Evolutionary conservation across 2,888 invertebrate species (phyloP).

Genomic region (Cosmorhoe ocellata): DNA sequence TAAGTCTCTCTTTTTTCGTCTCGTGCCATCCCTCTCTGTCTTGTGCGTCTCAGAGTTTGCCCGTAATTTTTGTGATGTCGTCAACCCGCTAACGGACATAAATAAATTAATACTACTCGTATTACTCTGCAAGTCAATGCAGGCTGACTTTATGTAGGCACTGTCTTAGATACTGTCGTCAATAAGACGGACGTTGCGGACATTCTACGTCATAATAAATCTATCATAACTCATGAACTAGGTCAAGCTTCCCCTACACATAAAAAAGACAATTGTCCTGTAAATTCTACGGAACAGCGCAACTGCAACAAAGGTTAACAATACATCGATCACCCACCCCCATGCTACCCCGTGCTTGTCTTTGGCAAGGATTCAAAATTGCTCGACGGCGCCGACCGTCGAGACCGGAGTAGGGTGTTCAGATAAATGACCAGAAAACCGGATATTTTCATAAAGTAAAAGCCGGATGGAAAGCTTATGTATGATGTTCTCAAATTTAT

Average conservation of each 20-base stretch:
- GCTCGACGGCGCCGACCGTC: slow-evolving; percentile 42
- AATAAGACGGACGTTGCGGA: background rate
- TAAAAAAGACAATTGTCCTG: slow-evolving; percentile 13
- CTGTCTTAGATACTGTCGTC: too few species aligned
- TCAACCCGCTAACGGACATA: too few species aligned
- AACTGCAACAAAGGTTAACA: slow-evolving; percentile 28
- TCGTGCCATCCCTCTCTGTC: too few species aligned
- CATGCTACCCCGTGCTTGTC: slow-evolving; percentile 20
- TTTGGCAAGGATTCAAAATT: slow-evolving; percentile 50
- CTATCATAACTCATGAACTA: background rate
- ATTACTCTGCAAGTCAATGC: too few species aligned
- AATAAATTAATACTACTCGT: too few species aligned
- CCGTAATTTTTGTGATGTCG: too few species aligned
- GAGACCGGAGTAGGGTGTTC: slow-evolving; percentile 12
- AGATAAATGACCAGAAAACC: background rate
- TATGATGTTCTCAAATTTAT: too few species aligned
- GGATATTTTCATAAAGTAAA: background rate
- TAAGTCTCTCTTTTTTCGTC: too few species aligned
- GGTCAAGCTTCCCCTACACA: slow-evolving; percentile 14
- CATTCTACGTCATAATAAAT: background rate
- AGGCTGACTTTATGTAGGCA: too few species aligned
- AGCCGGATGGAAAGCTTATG: background rate
- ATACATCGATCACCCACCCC: slow-evolving; percentile 37
- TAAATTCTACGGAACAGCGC: slow-evolving; percentile 7
- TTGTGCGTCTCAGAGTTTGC: too few species aligned